These are phyloP conservation scores for Oscheius myriophilus DNA, from an alignment of 2,888 invertebrate genomes.

Conservation along the genomic window DNA sequence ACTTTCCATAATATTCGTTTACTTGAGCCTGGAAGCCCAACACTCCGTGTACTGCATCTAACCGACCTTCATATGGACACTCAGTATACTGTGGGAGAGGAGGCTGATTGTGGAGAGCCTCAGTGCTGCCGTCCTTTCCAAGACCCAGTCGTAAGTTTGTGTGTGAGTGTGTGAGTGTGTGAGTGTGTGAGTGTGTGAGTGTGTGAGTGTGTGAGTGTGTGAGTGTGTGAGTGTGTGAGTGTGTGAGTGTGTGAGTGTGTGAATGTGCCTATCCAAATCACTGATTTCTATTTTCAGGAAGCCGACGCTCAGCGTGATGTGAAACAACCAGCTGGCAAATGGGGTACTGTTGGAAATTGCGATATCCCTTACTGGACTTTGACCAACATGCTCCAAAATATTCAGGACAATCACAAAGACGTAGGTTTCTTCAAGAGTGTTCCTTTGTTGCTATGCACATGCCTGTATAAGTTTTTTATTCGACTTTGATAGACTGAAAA, in stretches of 20 bases:
- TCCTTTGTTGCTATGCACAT: no score
- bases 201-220: no score
- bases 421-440: conserved; percentile 29
- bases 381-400: conserved; percentile 61
- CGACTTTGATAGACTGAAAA: not conserved
- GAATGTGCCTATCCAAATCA: no score
- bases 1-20: not conserved
- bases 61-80: conserved; percentile 64
- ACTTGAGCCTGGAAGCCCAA: conserved; percentile 50
- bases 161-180: no score
- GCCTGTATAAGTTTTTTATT: not conserved
- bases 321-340: conserved; percentile 50
- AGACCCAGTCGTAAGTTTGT: conserved; percentile 27
- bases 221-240: no score
- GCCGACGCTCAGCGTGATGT: conserved; percentile 32
- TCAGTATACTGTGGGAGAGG: conserved; percentile 44
- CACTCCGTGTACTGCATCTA: conserved; percentile 57
- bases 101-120: conserved; percentile 92
- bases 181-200: no score
- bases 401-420: conserved; percentile 43
- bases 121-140: conserved; percentile 81
- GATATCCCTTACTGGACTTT: conserved; percentile 63
- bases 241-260: no score
- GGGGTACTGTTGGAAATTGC: conserved; percentile 62
- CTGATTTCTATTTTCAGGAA: conserved; percentile 35